Evolutionary conservation across 2,797 vertebrate genomes (phyloP).

Genomic region (Emys orbicularis): DNA sequence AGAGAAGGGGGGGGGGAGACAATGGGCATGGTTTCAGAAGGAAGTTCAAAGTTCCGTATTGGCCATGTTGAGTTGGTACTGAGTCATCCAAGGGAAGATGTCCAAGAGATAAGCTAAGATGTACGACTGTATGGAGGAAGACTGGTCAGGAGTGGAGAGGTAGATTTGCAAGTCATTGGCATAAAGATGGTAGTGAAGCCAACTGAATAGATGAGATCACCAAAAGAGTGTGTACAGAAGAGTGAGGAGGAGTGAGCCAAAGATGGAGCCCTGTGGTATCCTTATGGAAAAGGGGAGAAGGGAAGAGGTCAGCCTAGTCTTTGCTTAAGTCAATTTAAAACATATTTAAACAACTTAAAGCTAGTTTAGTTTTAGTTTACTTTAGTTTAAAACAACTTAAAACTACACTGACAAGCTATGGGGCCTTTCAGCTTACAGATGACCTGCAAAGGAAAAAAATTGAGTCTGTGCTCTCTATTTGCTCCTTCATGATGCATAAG

Average conservation of each 20-base stretch:
- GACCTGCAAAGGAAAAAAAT: neutral
- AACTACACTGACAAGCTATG: no score
- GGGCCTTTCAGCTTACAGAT: no score
- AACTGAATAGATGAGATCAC: neutral
- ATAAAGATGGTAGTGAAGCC: neutral
- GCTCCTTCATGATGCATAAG: neutral
- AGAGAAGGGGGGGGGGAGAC: neutral
- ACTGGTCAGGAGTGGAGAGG: neutral
- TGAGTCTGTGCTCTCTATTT: neutral
- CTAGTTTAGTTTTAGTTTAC: no score
- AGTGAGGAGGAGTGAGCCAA: neutral
- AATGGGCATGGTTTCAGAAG: neutral
- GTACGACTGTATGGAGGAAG: neutral
- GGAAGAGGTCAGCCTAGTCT: neutral
- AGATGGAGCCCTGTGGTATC: neutral
- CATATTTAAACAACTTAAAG: neutral
- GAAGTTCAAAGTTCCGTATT: neutral
- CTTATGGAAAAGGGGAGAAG: neutral
- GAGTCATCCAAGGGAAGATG: neutral
- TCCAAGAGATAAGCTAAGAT: neutral
- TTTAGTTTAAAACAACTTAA: no score
- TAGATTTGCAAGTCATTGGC: neutral
- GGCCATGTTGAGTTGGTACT: neutral
- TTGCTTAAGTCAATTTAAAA: conserved; percentile 12
- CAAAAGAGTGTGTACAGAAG: rapidly evolving